Evolutionary conservation across 2,797 vertebrate species (phyloP).

Genomic region (Dipus sagitta): DNA sequence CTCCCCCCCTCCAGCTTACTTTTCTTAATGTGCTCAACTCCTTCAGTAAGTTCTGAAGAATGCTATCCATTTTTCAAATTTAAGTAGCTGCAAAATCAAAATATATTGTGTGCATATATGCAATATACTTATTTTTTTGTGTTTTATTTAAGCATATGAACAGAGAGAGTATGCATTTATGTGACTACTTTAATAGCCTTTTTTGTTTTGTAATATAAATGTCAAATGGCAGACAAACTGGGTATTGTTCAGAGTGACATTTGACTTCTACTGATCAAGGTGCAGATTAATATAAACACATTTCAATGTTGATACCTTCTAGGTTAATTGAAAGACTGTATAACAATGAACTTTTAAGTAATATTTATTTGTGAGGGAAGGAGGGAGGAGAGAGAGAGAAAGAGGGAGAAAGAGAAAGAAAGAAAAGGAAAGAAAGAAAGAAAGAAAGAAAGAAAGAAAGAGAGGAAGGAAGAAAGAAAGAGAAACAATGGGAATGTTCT

Average conservation of each 20-base stretch:
- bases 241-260: slow-evolving; percentile 16
- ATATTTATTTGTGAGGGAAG: too few species aligned
- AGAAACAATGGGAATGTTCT: too few species aligned
- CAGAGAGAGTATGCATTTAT: not conserved
- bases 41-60: not conserved
- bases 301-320: slow-evolving; percentile 29
- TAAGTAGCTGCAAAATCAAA: not conserved
- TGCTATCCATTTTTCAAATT: not conserved
- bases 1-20: too few species aligned
- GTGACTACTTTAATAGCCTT: not conserved
- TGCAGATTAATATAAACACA: not conserved
- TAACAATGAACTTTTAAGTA: too few species aligned
- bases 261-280: slow-evolving; percentile 21
- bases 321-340: not conserved
- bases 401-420: too few species aligned
- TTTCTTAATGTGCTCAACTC: not conserved
- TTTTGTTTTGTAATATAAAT: slow-evolving; percentile 44
- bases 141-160: not conserved
- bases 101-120: not conserved
- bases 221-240: slow-evolving; percentile 2
- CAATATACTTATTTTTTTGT: not conserved
- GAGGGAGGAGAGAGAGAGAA: too few species aligned
- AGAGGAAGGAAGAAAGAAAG: too few species aligned
- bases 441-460: too few species aligned
- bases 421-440: too few species aligned